phyloP scores from a whole-genome alignment of 1,140 invertebrate genomes.

The Brachionus manjavacas region DNA sequence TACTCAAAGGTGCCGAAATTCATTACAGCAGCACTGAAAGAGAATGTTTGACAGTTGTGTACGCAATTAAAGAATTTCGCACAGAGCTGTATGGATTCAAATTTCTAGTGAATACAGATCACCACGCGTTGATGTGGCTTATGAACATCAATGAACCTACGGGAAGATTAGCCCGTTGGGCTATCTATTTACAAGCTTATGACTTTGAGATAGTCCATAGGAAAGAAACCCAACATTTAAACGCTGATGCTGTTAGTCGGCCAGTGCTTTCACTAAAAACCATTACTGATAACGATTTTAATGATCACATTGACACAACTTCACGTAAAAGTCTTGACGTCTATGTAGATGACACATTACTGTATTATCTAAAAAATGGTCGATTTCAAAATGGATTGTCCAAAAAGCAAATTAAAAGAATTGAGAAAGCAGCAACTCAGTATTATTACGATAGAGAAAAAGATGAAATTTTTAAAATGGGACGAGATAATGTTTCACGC shows the following conservation, averaged over 20 bases:
- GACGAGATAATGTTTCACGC: no score
- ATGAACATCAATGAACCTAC: conserved; percentile 43
- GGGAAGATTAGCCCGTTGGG: no score
- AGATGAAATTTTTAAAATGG: no score
- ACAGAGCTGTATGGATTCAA: neutral
- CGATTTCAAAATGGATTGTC: neutral
- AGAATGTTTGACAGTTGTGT: conserved; percentile 27
- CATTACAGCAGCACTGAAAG: no score
- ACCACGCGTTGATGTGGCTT: neutral
- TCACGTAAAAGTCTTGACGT: neutral
- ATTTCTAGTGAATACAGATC: conserved; percentile 23
- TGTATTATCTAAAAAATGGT: conserved; percentile 23
- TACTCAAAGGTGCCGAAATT: conserved; percentile 53
- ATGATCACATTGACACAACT: neutral
- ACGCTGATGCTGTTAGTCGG: no score
- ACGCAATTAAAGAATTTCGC: neutral
- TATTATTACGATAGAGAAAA: no score
- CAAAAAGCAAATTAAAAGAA: no score
- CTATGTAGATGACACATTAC: neutral
- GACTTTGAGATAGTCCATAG: no score
- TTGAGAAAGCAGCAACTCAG: no score
- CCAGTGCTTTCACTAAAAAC: no score
- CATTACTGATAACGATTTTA: neutral
- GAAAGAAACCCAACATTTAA: no score
- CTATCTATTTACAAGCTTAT: no score